Percentiles rank a stretch among this genome's conserved stretches.
Conservation (phyloP, 2,113 vertebrate species). For the Nematolebias whitei region DNA sequence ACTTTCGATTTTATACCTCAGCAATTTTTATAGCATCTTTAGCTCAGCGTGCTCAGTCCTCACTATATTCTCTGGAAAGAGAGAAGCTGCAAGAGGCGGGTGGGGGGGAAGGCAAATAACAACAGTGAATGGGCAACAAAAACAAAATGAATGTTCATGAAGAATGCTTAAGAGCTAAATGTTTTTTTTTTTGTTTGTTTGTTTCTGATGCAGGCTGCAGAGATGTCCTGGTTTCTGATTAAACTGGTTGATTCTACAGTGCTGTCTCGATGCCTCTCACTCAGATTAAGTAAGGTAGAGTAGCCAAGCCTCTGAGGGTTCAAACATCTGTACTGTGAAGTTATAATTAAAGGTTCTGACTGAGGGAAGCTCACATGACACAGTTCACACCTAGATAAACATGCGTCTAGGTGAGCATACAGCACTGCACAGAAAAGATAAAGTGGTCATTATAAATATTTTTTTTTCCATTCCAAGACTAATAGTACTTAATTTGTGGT, state of each 20-base stretch:
- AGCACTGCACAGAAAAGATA: conserved; percentile 12
- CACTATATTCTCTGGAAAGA: conserved; percentile 76
- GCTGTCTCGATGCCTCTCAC: conserved; percentile 66
- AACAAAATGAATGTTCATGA: conserved; percentile 60
- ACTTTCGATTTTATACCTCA: conserved; percentile 99
- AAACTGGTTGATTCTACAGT: conserved; percentile 70
- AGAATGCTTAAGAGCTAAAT: conserved; percentile 72
- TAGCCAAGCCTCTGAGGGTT: conserved; percentile 83
- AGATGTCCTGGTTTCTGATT: conserved; percentile 59
- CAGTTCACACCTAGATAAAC: conserved; percentile 63
- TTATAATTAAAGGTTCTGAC: conserved; percentile 86
- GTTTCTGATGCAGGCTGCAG: conserved; percentile 51
- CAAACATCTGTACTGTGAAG: conserved; percentile 82
- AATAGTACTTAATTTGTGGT: not conserved
- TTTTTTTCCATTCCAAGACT: conserved; percentile 8
- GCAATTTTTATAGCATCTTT: conserved; percentile 99
- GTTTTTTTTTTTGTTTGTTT: too few relatives aligned
- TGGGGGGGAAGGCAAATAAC: conserved; percentile 75
- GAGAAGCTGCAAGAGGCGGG: conserved; percentile 57
- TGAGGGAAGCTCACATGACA: conserved; percentile 78
- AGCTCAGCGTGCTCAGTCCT: conserved; percentile 91
- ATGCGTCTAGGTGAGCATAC: conserved; percentile 41
- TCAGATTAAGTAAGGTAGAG: conserved; percentile 85
- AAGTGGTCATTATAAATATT: conserved; percentile 18
- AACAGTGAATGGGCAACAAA: conserved; percentile 65